phyloP scores from a whole-genome alignment of 1,140 invertebrate species.

The Parapsyche elsis region DNA sequence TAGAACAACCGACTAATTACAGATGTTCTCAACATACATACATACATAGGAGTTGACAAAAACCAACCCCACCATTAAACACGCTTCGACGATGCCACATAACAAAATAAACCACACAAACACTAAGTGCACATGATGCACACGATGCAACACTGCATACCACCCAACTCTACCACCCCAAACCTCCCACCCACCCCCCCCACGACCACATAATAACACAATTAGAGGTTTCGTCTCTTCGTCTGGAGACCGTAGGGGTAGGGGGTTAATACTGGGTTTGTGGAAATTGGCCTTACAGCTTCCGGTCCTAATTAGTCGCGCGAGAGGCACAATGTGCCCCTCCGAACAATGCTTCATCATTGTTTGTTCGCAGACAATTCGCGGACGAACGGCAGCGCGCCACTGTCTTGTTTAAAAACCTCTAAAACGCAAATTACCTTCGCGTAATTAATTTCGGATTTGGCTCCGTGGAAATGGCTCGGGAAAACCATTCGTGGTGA shows the following conservation, averaged over 20 bases:
- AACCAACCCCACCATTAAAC: too few species aligned
- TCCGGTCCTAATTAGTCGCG: constrained; percentile 10
- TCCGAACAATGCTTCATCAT: constrained; percentile 27
- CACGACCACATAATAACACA: constrained; percentile 7
- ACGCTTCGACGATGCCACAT: too few species aligned
- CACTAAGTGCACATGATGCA: too few species aligned
- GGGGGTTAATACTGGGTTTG: not conserved
- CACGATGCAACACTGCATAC: too few species aligned
- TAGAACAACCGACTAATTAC: too few species aligned
- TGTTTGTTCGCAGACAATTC: constrained; percentile 33
- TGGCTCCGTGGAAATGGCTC: not conserved
- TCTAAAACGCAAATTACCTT: not conserved
- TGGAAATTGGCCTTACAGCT: not conserved
- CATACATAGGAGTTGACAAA: too few species aligned
- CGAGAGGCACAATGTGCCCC: not conserved
- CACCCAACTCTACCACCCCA: too few species aligned
- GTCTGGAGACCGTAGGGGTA: not conserved
- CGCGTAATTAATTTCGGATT: not conserved
- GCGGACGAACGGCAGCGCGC: too few species aligned
- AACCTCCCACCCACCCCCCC: too few species aligned
- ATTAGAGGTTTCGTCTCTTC: not conserved
- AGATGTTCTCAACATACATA: too few species aligned
- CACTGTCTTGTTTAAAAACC: not conserved
- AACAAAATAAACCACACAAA: too few species aligned
- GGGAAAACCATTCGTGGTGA: too few species aligned